A percentile compares a stretch with the other conserved stretches of the same genome.
Conservation (phyloP, 2,797 vertebrate species). For the Chaetodon trifasciatus region DNA sequence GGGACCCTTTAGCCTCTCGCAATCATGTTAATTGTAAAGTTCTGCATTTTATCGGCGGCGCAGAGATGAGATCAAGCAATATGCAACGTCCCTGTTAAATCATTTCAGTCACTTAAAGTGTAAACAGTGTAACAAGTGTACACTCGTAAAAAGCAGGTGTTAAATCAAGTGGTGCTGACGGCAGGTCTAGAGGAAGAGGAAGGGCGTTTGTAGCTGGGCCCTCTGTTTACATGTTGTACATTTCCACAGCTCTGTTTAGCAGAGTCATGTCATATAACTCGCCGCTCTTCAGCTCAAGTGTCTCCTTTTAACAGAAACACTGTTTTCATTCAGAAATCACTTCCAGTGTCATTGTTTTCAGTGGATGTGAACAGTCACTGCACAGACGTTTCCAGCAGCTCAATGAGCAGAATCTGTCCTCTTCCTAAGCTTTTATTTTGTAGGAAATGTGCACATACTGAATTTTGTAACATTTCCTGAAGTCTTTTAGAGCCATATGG, state of each 20-base stretch:
- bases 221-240: too few relatives aligned
- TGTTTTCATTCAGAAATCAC: not conserved
- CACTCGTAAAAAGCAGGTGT: slow-evolving; percentile 12
- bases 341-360: not conserved
- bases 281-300: too few relatives aligned
- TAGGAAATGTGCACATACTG: not conserved
- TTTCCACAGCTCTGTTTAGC: not conserved
- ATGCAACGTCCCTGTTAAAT: slow-evolving; percentile 38
- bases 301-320: not conserved
- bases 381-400: not conserved
- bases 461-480: not conserved
- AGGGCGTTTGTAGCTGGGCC: not conserved
- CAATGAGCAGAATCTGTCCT: not conserved
- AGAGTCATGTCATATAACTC: not conserved
- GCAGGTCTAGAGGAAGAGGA: not conserved
- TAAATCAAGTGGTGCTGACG: slow-evolving; percentile 42
- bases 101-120: slow-evolving; percentile 36
- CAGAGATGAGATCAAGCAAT: slow-evolving; percentile 29
- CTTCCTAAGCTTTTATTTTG: not conserved
- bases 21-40: slow-evolving; percentile 66
- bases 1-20: slow-evolving; percentile 55
- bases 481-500: too few relatives aligned
- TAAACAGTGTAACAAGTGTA: slow-evolving; percentile 42
- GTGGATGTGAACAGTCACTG: not conserved
- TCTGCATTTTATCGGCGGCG: slow-evolving; percentile 39